These are phyloP conservation scores for Holothuria glaberrima DNA, from an alignment of 35 echinoderm and acorn worm genomes.

Conservation along the genomic window DNA sequence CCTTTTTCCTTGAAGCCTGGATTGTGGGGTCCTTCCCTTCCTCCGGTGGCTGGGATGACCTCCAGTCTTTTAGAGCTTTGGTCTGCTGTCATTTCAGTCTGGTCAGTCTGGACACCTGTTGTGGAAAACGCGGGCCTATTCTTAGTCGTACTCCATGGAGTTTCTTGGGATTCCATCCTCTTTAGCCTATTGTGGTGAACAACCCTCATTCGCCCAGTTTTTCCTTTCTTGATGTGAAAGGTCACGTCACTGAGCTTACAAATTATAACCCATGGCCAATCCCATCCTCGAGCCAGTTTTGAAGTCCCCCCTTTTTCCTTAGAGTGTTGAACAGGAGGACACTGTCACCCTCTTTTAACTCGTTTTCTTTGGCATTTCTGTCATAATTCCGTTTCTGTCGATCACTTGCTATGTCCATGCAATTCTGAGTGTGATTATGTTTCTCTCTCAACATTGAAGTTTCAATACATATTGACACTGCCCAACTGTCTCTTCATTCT, in stretches of 20 bases:
- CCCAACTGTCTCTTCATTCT: not conserved
- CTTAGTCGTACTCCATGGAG: not conserved
- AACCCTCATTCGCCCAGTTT: not conserved
- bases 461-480: not conserved
- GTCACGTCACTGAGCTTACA: constrained; percentile 26
- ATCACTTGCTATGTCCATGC: not conserved
- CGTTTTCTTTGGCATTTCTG: not conserved
- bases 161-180: not conserved
- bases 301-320: constrained; percentile 46
- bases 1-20: not conserved
- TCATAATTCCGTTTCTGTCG: constrained; percentile 23
- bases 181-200: constrained; percentile 42
- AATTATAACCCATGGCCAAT: constrained; percentile 29
- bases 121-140: not conserved
- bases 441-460: not conserved
- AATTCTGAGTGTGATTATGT: not conserved
- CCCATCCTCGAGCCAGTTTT: constrained; percentile 45
- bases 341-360: not conserved
- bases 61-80: not conserved
- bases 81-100: not conserved
- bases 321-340: constrained; percentile 49
- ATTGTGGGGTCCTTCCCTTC: not conserved
- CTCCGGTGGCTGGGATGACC: not conserved
- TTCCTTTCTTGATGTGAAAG: constrained; percentile 24
- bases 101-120: not conserved